A percentile compares a stretch with the other conserved stretches of the same genome.
phyloP scores from a whole-genome alignment of 2,888 invertebrate genomes.

The Pecten maximus region DNA sequence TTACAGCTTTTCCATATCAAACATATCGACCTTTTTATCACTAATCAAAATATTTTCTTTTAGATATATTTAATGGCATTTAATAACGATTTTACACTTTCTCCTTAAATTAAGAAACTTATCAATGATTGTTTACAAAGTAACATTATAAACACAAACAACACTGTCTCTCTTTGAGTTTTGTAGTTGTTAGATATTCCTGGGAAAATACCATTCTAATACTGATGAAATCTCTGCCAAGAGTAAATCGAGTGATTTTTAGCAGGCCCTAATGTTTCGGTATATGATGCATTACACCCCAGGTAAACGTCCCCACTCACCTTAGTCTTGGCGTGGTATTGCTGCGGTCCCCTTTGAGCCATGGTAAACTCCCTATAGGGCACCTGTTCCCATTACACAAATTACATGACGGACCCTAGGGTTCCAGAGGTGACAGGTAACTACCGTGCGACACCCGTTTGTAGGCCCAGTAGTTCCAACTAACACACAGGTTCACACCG shows the following conservation, averaged over 20 bases:
- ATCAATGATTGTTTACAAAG: too few species aligned
- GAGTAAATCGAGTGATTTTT: not conserved
- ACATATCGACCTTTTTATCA: too few species aligned
- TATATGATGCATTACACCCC: not conserved
- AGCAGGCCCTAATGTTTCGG: not conserved
- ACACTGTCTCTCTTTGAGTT: too few species aligned
- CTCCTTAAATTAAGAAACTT: too few species aligned
- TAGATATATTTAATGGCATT: too few species aligned
- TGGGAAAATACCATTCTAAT: too few species aligned
- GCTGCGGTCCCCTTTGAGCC: conserved; percentile 27
- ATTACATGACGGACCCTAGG: not conserved
- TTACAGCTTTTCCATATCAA: too few species aligned
- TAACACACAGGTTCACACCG: not conserved
- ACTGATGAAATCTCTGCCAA: too few species aligned
- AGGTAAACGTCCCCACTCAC: not conserved
- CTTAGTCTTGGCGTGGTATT: not conserved
- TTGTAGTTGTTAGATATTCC: too few species aligned
- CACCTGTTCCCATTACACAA: not conserved
- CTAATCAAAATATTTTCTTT: too few species aligned
- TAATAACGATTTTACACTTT: too few species aligned
- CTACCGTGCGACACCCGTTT: not conserved
- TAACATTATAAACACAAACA: too few species aligned
- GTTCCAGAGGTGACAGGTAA: conserved; percentile 1
- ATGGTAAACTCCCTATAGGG: conserved; percentile 26
- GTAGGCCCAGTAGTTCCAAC: not conserved